Base-by-base conservation (phyloP, 2,888 invertebrate species). In the Osedax frankpressi region DNA sequence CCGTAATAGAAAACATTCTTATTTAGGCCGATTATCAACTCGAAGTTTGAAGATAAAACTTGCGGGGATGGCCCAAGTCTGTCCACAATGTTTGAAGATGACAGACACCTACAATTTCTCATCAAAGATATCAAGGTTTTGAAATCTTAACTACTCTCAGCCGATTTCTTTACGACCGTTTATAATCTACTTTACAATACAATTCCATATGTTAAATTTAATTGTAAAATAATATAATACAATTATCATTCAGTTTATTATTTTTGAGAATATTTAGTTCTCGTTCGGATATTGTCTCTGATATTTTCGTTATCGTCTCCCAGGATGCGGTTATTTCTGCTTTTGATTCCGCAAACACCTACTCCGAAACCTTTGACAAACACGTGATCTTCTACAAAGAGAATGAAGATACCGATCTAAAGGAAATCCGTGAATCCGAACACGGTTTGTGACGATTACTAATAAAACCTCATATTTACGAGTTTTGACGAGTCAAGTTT, bases 1-100 rank as follows among this genome's bases (percentile, higher is more conserved):
- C n/a, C n/a, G n/a, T n/a, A n/a, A n/a, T n/a, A n/a, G n/a, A n/a
- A n/a, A n/a, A n/a, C n/a, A n/a, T n/a, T n/a, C n/a, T n/a, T n/a
- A n/a, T 83, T 69, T 78, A 90, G 90, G 75, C 93, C 93, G 0
- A 88, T 90, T 25, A 90, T 93, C 76, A 92, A 92, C 87, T 90
- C 90, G 25, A 90, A 91, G 80, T 88, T 89, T 80, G 91, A 92
- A 78, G 90, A 91, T 65, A 88, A 90, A 81, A 88, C 90, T 0
- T 90, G 90, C 73, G 91, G 91, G 1, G 86, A 87, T 29, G 89
- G 92, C 0, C 92, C 92, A 0, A 88, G 89, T 75, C 84, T 93
- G 30, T 86, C 87, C 62, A 89, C 89, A 78, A 87, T 92, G 72
- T 86, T 93, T 81, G 87, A 88, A 73, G 88, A 89, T 76, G 91